Evolutionary conservation across 1,140 invertebrate genomes (phyloP), one percentile per base, ranked within the genome.

Genomic region (Trissolcus basalis): DNA sequence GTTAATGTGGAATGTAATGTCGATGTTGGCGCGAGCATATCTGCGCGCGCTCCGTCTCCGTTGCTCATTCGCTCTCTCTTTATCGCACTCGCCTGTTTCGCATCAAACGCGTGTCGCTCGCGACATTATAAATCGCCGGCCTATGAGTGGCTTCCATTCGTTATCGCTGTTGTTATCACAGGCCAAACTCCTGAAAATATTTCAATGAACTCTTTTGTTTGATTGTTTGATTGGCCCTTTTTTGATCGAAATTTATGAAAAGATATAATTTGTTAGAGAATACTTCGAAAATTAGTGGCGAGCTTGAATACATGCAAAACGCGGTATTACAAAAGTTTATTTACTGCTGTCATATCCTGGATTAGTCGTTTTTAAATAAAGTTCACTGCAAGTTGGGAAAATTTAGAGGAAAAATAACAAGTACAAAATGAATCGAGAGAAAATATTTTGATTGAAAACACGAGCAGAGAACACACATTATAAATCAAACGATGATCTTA

Each of bases 1-100:
- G 85, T 87, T 88, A 86, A 87, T 87, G 85, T 84, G 86, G 85
- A 87, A 88, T 87, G 86, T 85, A 86, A 86, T 85, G 84, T 87
- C 85, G 85, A 85, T 84, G 84, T 80, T 83, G 81, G 77, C 77
- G 80, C 80, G 81, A 80, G 81, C 81, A 72, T 79, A 82, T 80
- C 78, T 82, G 79, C 58, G 70, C 51, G 33, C 63, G 55, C 79
- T 67, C 71, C 72, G 73, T 70, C 67, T 80, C 65, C 51, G 53
- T 78, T 61, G 60, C 15, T 43, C 70, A 19, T 45, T 64, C 32
- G 51, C 59, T 60, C 53, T 69, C 65, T 81, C 73, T 65, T 43
- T 65, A 55, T 73, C 68, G 61, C 70, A 69, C 74, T 73, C 69
- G 53, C 72, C 74, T 55, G 64, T 73, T 69, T 76, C 70, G 67